Evolutionary conservation across 2,888 invertebrate genomes (phyloP).

Genomic region (Rhabditoides inermis): DNA sequence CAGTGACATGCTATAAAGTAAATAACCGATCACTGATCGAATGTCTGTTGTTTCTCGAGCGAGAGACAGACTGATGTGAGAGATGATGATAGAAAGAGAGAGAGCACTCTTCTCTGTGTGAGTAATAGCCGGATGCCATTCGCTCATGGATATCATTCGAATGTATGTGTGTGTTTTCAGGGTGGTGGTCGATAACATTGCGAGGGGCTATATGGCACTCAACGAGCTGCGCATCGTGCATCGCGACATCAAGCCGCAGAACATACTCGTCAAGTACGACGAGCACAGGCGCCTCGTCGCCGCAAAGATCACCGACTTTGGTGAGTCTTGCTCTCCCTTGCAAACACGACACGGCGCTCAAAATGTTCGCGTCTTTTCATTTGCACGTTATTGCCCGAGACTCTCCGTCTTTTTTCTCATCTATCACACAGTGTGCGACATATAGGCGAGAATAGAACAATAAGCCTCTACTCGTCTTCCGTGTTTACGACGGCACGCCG

Average conservation of each 20-base stretch:
- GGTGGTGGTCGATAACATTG: conserved; percentile 41
- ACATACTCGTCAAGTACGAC: conserved; percentile 41
- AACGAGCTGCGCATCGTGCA: conserved; percentile 46
- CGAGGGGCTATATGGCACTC: conserved; percentile 46
- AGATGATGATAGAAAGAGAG: too few species aligned
- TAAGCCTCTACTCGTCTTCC: too few species aligned
- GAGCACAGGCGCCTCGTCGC: conserved; percentile 23
- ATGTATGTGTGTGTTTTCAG: conserved; percentile 18
- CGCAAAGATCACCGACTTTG: conserved; percentile 49
- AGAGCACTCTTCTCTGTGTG: too few species aligned
- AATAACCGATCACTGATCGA: too few species aligned
- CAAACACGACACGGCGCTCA: neutral
- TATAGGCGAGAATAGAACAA: too few species aligned
- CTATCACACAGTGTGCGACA: too few species aligned
- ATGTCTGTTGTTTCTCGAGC: too few species aligned
- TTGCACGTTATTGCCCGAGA: too few species aligned
- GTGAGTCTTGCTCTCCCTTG: conserved; percentile 11
- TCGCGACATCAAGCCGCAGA: conserved; percentile 51
- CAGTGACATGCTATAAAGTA: neutral
- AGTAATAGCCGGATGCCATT: too few species aligned
- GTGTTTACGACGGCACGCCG: too few species aligned
- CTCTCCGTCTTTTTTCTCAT: neutral
- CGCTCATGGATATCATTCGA: too few species aligned
- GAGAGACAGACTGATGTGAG: too few species aligned
- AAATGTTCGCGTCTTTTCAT: neutral